These are phyloP conservation scores for Muntiacus muntjak DNA, from an alignment of 2,113 vertebrate species.

Conservation along the genomic window DNA sequence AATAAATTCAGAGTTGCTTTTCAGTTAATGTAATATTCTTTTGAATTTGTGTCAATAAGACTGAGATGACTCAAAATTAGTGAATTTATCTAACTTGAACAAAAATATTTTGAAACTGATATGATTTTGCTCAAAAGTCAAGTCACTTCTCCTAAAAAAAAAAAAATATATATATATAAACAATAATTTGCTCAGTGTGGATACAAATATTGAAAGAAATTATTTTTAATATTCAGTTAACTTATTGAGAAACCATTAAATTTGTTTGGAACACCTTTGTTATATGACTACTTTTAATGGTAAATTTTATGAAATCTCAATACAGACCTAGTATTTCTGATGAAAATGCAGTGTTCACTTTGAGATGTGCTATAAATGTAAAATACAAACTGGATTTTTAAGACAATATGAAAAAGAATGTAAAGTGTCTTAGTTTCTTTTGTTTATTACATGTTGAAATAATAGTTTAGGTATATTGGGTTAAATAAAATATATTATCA, in stretches of 20 bases:
- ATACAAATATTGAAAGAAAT: neutral
- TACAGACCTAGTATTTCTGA: neutral
- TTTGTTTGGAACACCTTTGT: neutral
- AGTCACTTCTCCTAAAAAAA: neutral
- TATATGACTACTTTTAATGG: neutral
- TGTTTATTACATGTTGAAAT: neutral
- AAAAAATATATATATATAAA: neutral
- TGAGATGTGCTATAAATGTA: neutral
- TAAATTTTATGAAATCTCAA: neutral
- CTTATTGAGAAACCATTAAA: neutral
- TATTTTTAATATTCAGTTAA: neutral
- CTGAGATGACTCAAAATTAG: neutral
- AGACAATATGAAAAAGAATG: neutral
- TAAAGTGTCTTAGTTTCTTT: neutral
- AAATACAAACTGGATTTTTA: neutral
- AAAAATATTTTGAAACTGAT: neutral
- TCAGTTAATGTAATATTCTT: neutral
- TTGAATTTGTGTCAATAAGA: neutral
- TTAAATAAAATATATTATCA: neutral
- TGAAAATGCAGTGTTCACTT: neutral
- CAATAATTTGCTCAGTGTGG: neutral
- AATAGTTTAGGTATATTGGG: neutral
- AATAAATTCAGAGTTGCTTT: neutral
- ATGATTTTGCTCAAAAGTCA: neutral
- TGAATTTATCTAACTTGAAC: neutral